Base-by-base conservation (phyloP, 2,797 vertebrate genomes). In the Neoniphon sammara region DNA sequence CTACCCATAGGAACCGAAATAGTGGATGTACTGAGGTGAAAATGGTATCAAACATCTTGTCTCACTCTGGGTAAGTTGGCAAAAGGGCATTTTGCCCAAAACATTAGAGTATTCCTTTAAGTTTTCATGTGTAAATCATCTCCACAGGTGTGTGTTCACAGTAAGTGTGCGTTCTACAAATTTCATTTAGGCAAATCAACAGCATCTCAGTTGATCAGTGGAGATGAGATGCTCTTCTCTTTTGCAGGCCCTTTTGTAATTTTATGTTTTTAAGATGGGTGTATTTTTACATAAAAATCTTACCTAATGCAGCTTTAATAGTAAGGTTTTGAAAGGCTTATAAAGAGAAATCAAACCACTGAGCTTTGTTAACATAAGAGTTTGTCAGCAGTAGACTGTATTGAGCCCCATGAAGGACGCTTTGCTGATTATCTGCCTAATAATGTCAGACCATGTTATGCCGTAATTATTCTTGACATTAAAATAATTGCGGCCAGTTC, bases 381-480 rank as follows among this genome's bases (percentile, higher is more conserved):
- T 30, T 74, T 73, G 27, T 44, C 59, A 73, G 49, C 12, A 76
- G 66, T 31, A 53, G 15, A 30, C 63, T 55, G 50, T 52, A 42
- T 7, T 59, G 46, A 53, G 12, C 30, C 36, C 73, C 5, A 69
- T 59, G 30, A 69, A 64, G 53, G 49, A 70, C 59, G 30, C 25
- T 73, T 70, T 15, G 42, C 57, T 77, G 17, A 72, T 80, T 47
- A 85, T 81, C 68, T 66, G 56, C 47, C 36, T 36, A 31, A 85
- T 75, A 69, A 85, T 78, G 27, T 49, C 27, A 56, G 25, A 56
- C 60, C 62, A 47, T 79, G 36, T 77, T 84, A n/a, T 39, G n/a
- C 46, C 77, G 66, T 36, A 59, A 65, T 79, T 81, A n/a, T 64
- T 78, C 25, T 67, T 80, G 68, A 81, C 70, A 78, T 72, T 78